Evolutionary conservation across 2,888 invertebrate genomes (phyloP).

Genomic region (Melinaea menophilus): DNA sequence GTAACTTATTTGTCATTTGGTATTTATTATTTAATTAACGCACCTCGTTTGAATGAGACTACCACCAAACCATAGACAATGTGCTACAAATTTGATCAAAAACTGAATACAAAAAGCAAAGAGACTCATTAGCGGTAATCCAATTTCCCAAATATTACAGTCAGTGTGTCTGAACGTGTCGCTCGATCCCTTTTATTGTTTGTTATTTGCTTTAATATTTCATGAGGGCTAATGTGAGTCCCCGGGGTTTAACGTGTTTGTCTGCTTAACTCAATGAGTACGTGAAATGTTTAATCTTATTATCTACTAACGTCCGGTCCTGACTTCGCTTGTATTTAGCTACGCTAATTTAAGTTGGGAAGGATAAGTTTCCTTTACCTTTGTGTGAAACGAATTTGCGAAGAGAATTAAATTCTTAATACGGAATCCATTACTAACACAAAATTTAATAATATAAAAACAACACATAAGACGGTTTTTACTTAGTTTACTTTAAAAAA

Average conservation of each 20-base stretch:
- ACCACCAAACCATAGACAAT: neutral
- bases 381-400: no score
- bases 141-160: neutral
- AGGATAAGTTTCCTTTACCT: no score
- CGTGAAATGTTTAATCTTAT: neutral
- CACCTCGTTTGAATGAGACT: no score
- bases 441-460: no score
- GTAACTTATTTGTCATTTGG: no score
- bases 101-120: neutral
- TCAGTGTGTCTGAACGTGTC: conserved; percentile 4
- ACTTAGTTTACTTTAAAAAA: no score
- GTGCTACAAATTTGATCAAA: no score
- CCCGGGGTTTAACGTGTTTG: conserved; percentile 3
- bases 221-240: conserved; percentile 16
- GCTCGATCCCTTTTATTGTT: conserved; percentile 11
- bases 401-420: no score
- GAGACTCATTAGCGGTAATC: neutral
- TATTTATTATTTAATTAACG: no score
- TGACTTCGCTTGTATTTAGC: neutral
- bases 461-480: no score
- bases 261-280: conserved; percentile 2
- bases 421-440: no score
- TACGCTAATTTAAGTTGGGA: no score
- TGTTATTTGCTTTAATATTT: conserved; percentile 20
- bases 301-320: neutral